These are phyloP conservation scores for Pogonomyrmex californicus DNA, from an alignment of 1,140 invertebrate species.

Conservation along the genomic window DNA sequence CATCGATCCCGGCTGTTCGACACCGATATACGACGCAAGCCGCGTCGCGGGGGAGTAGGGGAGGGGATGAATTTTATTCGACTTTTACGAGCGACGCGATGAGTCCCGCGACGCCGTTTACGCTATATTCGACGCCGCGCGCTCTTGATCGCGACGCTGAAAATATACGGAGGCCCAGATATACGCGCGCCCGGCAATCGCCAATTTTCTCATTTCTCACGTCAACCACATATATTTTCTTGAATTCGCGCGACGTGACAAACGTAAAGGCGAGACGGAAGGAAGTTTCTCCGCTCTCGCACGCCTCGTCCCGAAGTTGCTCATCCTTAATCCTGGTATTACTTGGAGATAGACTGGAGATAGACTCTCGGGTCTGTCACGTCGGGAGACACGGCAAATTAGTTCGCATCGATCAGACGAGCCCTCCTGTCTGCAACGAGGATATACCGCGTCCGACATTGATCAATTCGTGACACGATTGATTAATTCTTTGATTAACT, in stretches of 20 bases:
- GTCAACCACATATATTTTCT: conserved; percentile 65
- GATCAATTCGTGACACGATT: conserved; percentile 58
- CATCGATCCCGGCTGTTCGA: conserved; percentile 22
- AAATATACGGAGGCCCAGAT: neutral
- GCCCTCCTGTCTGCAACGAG: conserved; percentile 55
- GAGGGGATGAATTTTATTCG: conserved; percentile 40
- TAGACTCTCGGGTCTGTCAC: conserved; percentile 70
- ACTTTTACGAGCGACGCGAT: conserved; percentile 46
- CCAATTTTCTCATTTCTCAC: conserved; percentile 59
- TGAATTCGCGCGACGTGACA: conserved; percentile 51
- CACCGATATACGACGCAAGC: neutral
- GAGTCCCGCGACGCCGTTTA: conserved; percentile 45
- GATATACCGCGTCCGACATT: conserved; percentile 70
- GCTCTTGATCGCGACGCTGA: conserved; percentile 6
- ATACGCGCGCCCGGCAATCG: conserved; percentile 29
- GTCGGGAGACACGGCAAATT: conserved; percentile 72
- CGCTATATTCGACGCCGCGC: neutral
- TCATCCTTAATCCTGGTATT: conserved; percentile 76
- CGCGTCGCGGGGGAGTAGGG: too few relatives aligned
- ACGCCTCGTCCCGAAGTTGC: conserved; percentile 62
- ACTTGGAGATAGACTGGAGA: conserved; percentile 74
- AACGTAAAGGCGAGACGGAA: conserved; percentile 58
- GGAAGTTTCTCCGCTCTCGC: conserved; percentile 53
- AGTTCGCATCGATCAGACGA: conserved; percentile 73
- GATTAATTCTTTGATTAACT: conserved; percentile 71